Evolutionary conservation across 2,113 vertebrate species (phyloP), one percentile per base, ranked within the genome.

Genomic region (Gallinago undulata): DNA sequence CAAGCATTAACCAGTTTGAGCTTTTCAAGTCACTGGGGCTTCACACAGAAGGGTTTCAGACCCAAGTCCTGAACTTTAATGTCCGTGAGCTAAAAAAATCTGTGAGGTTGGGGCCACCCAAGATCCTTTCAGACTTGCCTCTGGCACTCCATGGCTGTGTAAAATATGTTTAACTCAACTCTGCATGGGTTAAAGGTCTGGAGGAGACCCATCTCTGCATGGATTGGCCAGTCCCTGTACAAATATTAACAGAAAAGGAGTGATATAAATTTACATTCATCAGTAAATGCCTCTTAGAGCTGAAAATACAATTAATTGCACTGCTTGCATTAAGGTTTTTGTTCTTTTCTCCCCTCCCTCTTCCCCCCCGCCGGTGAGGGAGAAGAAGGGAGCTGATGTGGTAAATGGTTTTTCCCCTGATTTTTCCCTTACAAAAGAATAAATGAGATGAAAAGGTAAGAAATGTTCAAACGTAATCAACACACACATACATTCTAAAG

Each of bases 401-500:
- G 74, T 62, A 86, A 96, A 94, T 90, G 79, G 9, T 87, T 92
- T 95, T 94, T 60, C 23, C 43, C 67, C 62, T 89, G 84, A 91
- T 95, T 94, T 96, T 96, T 90, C n/a, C 78, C 89, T 89, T 89
- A 94, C 78, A 96, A 97, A 97, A 96, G 92, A 95, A 93, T 89
- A 96, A 96, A 96, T 96, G 87, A 90, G 87, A 95, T 82, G 73
- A 94, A 97, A 97, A 95, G 83, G 79, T 87, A 89, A 81, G 87
- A 96, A 96, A 97, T 91, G 93, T 80, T 97, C 90, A 96, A 97
- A 97, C 9, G 19, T 92, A 97, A 97, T 97, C 97, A 97, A 76
- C 84, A 33, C 62, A 70, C 76, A 76, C 81, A 95, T 96, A 94
- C 62, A 91, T 97, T 91, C 87, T 74, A 91, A 89, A 82, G 89